These are phyloP conservation scores for Oreochromis mossambicus DNA, from an alignment of 2,797 vertebrate species.

Conservation along the genomic window DNA sequence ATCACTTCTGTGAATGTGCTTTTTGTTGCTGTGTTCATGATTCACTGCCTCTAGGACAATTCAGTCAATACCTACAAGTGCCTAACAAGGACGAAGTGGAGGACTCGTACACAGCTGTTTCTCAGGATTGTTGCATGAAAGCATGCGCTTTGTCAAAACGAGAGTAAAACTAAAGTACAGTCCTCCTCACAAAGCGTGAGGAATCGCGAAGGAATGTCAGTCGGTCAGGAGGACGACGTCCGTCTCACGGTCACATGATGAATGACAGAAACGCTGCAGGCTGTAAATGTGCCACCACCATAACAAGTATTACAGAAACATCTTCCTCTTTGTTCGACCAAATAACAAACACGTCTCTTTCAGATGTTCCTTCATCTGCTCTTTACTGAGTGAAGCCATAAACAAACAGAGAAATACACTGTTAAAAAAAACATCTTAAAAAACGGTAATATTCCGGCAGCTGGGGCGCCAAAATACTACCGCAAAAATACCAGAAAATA, in stretches of 20 bases:
- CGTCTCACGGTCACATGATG: background rate
- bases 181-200: background rate
- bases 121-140: background rate
- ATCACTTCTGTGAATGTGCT: background rate
- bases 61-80: background rate
- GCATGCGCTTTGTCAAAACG: background rate
- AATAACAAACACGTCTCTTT: background rate
- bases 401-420: accelerated
- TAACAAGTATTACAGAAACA: background rate
- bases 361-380: background rate
- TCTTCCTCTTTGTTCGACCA: background rate
- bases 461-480: too few species aligned
- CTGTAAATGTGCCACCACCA: background rate
- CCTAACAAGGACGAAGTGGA: background rate
- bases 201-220: background rate
- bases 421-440: too few species aligned
- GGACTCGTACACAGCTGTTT: background rate
- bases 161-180: background rate
- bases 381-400: accelerated
- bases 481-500: too few species aligned
- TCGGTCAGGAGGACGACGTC: background rate
- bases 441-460: too few species aligned
- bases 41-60: background rate
- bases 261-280: background rate
- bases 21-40: background rate